Evolutionary conservation across 2,113 vertebrate genomes (phyloP), one percentile per base, ranked within the genome.

Genomic region (Cromileptes altivelis): DNA sequence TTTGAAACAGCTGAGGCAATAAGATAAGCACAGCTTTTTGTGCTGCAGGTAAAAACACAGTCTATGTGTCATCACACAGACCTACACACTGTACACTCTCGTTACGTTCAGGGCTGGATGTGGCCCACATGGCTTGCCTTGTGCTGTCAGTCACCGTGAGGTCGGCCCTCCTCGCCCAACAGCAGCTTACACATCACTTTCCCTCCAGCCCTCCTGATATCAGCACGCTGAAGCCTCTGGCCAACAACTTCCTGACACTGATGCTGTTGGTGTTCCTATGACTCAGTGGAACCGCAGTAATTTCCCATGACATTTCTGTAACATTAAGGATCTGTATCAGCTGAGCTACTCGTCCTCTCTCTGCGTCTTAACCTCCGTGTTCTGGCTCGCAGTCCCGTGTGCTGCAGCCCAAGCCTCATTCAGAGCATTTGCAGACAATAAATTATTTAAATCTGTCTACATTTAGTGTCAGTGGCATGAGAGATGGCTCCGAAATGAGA

Each of bases 181-280:
- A 77, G 53, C 81, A 82, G 79, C 68, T 81, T 69, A 53, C 80
- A 52, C 84, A 84, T 78, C 74, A 61, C 57, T 88, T 90, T 85
- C 56, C 70, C 42, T 58, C 42, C 17, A 37, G 4, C 65, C 58
- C 15, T 79, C 70, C 67, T 76, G 21, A 70, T 82, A 85, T 87
- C 85, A 86, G 73, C 70, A 21, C 68, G 37, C 49, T 33, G 40
- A 63, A 91, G 73, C 70, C n/a, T 69, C 62, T 45, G 45, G 58
- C 85, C 71, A 85, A 63, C 76, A 53, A 23, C 73, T 88, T 91
- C 81, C 89, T 86, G 85, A 89, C 78, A 78, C 85, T 78, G 84
- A 91, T 19, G 45, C 68, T 58, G 82, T 76, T 80, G 80, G 50
- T 86, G 87, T 84, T 87, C 78, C 25, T 3, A 6, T 91, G 90